These are phyloP conservation scores for Orussus abietinus DNA, from an alignment of 1,140 invertebrate species.

Conservation along the genomic window DNA sequence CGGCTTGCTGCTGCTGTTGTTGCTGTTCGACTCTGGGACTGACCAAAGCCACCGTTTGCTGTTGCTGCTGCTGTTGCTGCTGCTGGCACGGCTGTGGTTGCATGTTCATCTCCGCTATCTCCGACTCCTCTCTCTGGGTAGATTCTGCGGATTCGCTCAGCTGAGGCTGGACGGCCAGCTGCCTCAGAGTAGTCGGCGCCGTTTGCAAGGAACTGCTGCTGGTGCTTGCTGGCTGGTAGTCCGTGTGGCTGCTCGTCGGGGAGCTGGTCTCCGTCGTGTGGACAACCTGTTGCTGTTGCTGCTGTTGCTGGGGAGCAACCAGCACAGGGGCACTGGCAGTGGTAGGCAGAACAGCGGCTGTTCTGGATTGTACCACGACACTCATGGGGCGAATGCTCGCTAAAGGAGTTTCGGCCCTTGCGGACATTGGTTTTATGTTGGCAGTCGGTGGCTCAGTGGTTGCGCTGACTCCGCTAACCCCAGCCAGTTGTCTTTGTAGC, in stretches of 20 bases:
- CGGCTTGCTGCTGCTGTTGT: slow-evolving; percentile 47
- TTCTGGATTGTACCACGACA: slow-evolving; percentile 66
- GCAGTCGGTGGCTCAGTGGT: slow-evolving; percentile 78
- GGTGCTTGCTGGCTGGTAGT: slow-evolving; percentile 50
- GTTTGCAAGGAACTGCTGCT: slow-evolving; percentile 38
- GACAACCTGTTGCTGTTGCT: slow-evolving; percentile 47
- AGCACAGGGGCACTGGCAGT: slow-evolving; percentile 58
- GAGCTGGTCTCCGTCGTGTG: slow-evolving; percentile 55
- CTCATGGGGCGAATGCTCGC: slow-evolving; percentile 92
- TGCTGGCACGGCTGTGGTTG: slow-evolving; percentile 14
- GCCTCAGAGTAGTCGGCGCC: slow-evolving; percentile 34
- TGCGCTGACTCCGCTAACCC: slow-evolving; percentile 64
- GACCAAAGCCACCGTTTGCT: slow-evolving; percentile 69
- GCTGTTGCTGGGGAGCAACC: slow-evolving; percentile 60
- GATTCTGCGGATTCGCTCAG: slow-evolving; percentile 48
- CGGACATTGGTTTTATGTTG: slow-evolving; percentile 92
- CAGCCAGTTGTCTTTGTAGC: slow-evolving; percentile 73
- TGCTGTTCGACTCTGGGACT: slow-evolving; percentile 65
- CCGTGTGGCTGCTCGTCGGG: slow-evolving; percentile 54
- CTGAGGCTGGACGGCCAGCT: slow-evolving; percentile 46
- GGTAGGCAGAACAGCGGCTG: slow-evolving; percentile 76
- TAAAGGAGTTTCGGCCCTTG: slow-evolving; percentile 73
- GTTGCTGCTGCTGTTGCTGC: slow-evolving; percentile 44
- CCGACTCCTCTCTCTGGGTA: slow-evolving; percentile 49
- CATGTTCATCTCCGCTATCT: slow-evolving; percentile 42